These are phyloP conservation scores for Pogonocherus hispidulus DNA, from an alignment of 2,888 invertebrate species.

Conservation along the genomic window DNA sequence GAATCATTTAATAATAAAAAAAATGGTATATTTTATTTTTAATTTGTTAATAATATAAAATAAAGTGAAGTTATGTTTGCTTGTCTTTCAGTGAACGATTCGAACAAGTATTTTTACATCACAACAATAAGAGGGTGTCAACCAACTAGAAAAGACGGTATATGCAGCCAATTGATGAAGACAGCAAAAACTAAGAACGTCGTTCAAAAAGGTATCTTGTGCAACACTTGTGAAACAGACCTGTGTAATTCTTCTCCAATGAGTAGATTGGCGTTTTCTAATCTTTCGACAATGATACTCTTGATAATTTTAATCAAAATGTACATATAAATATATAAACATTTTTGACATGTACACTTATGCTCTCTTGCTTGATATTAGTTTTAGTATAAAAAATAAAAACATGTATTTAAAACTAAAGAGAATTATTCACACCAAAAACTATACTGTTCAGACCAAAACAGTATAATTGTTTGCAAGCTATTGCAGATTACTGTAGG, in stretches of 20 bases:
- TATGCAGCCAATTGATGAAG: slow-evolving; percentile 29
- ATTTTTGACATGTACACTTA: not conserved
- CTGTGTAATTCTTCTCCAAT: slow-evolving; percentile 30
- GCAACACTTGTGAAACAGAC: slow-evolving; percentile 33
- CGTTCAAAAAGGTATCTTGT: slow-evolving; percentile 24
- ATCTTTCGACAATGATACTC: not conserved
- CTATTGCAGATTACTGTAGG: no score
- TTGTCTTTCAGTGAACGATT: slow-evolving; percentile 18
- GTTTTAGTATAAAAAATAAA: no score
- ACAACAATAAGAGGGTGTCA: slow-evolving; percentile 36
- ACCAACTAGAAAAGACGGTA: not conserved
- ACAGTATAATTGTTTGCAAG: no score
- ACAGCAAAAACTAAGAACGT: slow-evolving; percentile 16
- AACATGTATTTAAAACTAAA: no score
- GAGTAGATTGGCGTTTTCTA: not conserved
- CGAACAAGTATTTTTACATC: slow-evolving; percentile 24
- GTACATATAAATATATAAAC: not conserved
- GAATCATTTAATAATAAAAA: no score
- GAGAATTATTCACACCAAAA: no score
- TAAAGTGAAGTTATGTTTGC: no score
- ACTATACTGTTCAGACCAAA: no score
- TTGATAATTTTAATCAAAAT: not conserved
- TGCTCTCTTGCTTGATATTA: not conserved
- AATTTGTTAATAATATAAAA: no score
- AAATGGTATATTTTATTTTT: no score